Evolutionary conservation across 2,888 invertebrate species (phyloP), one percentile per base, ranked within the genome.

Genomic region (Brenthis daphne): DNA sequence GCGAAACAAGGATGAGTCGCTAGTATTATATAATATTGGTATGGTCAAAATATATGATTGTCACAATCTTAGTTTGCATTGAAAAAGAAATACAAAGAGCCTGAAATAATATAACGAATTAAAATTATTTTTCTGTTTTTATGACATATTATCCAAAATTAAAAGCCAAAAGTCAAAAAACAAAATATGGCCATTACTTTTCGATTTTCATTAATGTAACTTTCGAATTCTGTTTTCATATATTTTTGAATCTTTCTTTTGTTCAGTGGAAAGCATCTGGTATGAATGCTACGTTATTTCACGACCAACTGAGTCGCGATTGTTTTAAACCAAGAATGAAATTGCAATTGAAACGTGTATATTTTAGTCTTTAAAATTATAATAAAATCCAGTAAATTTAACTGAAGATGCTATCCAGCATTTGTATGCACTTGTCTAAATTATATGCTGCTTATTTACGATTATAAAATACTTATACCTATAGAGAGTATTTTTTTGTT

Each of bases 321-420:
- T 54, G 66, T 53, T 66, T 66, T 53, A 61, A 61, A 57, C 64
- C 65, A 57, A 68, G 65, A 71, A 60, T 60, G 63, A 63, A 63
- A 63, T 63, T 63, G 63, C 63, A 37, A 63, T 68, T 65, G 65
- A 71, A 68, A 68, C 61, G 65, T 65, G 65, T 68, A 64, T 37
- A 65, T 65, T 24, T 29, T 55, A 64, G 11, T 55, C 29, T 55
- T 47, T 24, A 43, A 33, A 57, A 20, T 56, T 50, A 56, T 57
- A 33, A 37, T 57, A 57, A 57, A 57, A 65, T 47, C 20, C 43
- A 51, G 24, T 29, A 29, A n/a, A 24, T 51, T 51, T 13, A 57
- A 65, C 16, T 29, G 12, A 37, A 48, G 8, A 51, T 57, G 56
- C 11, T 60, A 29, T 5, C n/a, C 14, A 43, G 37, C 11, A 11